Base-by-base conservation (phyloP, 2,797 vertebrate genomes). In the Morelia viridis region DNA sequence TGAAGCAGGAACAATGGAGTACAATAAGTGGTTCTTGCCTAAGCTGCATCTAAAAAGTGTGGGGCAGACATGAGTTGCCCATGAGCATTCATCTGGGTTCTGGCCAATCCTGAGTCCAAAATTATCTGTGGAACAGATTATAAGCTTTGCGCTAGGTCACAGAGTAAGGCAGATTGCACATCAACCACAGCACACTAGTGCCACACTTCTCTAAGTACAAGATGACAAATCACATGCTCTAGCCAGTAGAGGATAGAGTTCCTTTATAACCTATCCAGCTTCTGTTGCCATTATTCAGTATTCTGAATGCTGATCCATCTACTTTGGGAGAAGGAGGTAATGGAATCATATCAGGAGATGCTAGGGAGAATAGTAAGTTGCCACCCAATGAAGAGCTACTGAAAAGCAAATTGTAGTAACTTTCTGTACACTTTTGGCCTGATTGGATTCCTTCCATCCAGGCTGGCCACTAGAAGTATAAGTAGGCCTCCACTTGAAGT, bases 1-100 rank as follows among this genome's bases (percentile, higher is more conserved):
- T 80, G 91, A 90, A 68, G 58, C 58, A 64, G 35, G n/a, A 91
- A 58, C 57, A 62, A 57, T 46, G 50, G n/a, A 88, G 12, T 85
- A 35, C 41, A 76, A 60, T 57, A 64, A 17, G 11, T 41, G 19
- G 41, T 35, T 90, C 41, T 62, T 92, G 84, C 61, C 87, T 90
- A 68, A 92, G 41, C 8, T 61, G 26, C 11, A 64, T 46, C 15
- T 17, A 19, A 19, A 71, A 10, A 19, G n/a, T 65, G 50, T 92
- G 71, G 64, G 87, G 64, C 62, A 86, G 61, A 19, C 22, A 31
- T 35, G 26, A 68, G n/a, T 56, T 61, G 26, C 64, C 71, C 28
- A 84, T 28, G 17, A 89, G 11, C 26, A 60, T 83, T 85, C 62
- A 13, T 83, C 19, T 17, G 76, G 53, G 58, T 80, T 46, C 22